Evolutionary conservation across 2,113 vertebrate species (phyloP).

Genomic region (Vicugna pacos): DNA sequence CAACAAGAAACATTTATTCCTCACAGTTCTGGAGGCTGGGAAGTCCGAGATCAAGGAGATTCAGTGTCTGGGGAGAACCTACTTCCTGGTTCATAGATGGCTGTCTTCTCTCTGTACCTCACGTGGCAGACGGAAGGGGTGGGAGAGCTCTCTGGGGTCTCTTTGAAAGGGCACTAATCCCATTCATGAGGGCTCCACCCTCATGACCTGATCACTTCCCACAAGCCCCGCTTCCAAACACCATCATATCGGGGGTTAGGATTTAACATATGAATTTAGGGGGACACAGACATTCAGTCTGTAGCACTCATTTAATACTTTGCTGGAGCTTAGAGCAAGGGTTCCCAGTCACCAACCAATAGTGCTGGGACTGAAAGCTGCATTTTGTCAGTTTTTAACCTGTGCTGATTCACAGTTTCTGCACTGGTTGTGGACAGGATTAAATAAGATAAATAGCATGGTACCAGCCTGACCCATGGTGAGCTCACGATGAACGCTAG

Average conservation of each 20-base stretch:
- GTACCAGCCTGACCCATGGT: background rate
- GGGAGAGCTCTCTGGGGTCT: background rate
- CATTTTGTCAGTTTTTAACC: background rate
- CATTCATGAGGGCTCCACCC: background rate
- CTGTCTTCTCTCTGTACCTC: background rate
- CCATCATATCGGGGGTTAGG: background rate
- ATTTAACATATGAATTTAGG: background rate
- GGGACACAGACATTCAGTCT: background rate
- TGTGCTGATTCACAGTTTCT: background rate
- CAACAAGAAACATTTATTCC: background rate
- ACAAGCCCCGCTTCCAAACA: background rate
- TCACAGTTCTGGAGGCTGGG: background rate
- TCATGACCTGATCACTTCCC: background rate
- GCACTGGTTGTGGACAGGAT: background rate
- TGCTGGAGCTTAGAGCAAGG: background rate
- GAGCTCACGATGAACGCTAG: background rate
- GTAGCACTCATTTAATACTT: background rate
- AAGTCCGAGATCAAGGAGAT: background rate
- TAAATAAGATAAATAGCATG: background rate
- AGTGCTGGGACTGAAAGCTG: background rate
- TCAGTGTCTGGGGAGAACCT: background rate
- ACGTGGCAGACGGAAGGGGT: background rate
- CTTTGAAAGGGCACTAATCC: background rate
- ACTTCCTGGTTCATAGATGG: background rate
- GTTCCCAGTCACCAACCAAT: background rate